These are phyloP conservation scores for Tonatia bakeri DNA, from an alignment of 2,113 vertebrate species.

Conservation along the genomic window DNA sequence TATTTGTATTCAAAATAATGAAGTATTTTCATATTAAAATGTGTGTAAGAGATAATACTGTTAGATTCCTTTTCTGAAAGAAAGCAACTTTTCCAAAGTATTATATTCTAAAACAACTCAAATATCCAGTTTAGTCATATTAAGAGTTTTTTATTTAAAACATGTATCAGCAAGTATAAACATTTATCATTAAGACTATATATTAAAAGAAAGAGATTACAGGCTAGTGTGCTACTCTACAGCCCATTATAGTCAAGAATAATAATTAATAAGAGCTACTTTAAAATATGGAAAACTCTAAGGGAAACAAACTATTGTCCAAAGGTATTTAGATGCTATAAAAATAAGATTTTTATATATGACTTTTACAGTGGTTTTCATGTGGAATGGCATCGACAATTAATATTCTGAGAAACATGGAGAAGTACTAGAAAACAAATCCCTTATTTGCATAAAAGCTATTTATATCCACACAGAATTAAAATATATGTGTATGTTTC, in stretches of 20 bases:
- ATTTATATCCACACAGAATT: background rate
- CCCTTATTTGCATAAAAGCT: background rate
- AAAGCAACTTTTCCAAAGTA: slow-evolving; percentile 57
- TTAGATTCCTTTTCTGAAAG: slow-evolving; percentile 34
- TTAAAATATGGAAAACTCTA: slow-evolving; percentile 16
- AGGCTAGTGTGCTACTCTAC: slow-evolving; percentile 3
- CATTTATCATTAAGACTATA: background rate
- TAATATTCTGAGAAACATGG: background rate
- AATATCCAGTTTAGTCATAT: background rate
- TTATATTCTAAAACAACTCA: background rate
- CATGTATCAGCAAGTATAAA: background rate
- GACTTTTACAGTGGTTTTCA: slow-evolving; percentile 18
- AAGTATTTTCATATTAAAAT: slow-evolving; percentile 82
- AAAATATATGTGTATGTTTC: background rate
- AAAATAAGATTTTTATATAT: slow-evolving; percentile 26
- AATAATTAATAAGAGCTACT: slow-evolving; percentile 18
- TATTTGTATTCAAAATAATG: slow-evolving; percentile 84
- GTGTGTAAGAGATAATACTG: slow-evolving; percentile 47
- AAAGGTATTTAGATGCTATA: background rate
- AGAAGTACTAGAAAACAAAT: background rate
- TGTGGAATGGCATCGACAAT: background rate
- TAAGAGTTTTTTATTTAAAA: slow-evolving; percentile 45
- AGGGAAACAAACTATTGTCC: slow-evolving; percentile 48
- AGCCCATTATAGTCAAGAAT: background rate
- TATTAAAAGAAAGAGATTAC: slow-evolving; percentile 6